Evolutionary conservation across 2,888 invertebrate species (phyloP).

Genomic region (Tolmerus cingulatus): DNA sequence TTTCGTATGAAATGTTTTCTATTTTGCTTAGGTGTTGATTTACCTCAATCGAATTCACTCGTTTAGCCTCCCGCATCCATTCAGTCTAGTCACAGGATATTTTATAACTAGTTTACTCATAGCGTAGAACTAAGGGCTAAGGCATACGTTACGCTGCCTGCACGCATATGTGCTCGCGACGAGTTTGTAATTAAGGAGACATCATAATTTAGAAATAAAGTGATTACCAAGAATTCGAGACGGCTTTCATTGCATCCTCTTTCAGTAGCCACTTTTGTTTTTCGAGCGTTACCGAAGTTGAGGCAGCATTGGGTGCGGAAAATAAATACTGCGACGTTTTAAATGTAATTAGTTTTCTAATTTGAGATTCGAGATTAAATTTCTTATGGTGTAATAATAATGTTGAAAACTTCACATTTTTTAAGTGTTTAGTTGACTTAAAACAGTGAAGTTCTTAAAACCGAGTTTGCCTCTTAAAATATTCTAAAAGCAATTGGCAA

Average conservation of each 20-base stretch:
- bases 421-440: no score
- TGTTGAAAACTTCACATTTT: no score
- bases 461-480: no score
- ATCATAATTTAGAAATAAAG: not conserved
- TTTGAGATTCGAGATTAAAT: no score
- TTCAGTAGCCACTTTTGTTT: no score
- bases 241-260: not conserved
- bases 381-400: no score
- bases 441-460: no score
- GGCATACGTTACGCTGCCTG: not conserved
- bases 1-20: slow-evolving; percentile 40
- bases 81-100: slow-evolving; percentile 28
- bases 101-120: slow-evolving; percentile 24
- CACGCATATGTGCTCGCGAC: slow-evolving; percentile 8
- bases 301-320: no score
- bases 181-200: slow-evolving; percentile 25
- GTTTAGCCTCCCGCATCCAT: not conserved
- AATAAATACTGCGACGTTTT: no score
- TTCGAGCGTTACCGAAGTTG: no score
- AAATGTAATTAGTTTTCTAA: no score
- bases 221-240: not conserved
- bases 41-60: not conserved
- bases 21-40: slow-evolving; percentile 24
- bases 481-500: no score
- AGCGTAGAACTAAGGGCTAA: slow-evolving; percentile 17